A percentile compares a stretch with the other conserved stretches of the same genome.
Conservation (phyloP, 2,797 vertebrate genomes). For the Peromyscus eremicus region DNA sequence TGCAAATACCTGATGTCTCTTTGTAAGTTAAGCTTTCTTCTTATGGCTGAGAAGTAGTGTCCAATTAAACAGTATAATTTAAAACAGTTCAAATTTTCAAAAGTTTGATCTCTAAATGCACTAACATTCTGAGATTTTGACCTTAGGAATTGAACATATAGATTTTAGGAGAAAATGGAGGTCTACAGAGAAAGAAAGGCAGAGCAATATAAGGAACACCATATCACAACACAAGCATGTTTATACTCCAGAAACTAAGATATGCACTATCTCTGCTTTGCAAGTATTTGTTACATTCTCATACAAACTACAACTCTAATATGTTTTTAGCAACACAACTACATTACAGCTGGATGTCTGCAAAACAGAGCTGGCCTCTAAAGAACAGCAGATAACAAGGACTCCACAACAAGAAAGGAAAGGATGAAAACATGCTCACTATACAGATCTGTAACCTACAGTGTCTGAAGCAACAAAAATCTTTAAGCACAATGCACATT, state of each 20-base stretch:
- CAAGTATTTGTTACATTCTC: background rate
- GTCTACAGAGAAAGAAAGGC: background rate
- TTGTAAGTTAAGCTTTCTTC: background rate
- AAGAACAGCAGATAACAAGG: background rate
- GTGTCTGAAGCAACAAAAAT: background rate
- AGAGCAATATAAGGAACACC: background rate
- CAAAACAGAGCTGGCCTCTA: background rate
- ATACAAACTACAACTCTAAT: background rate
- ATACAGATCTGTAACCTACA: background rate
- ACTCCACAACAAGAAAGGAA: background rate
- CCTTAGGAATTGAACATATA: background rate
- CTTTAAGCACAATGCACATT: background rate
- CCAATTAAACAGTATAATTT: background rate
- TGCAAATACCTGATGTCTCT: background rate
- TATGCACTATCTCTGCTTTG: too few relatives aligned
- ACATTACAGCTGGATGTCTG: background rate
- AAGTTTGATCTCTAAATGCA: background rate
- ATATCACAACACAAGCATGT: background rate
- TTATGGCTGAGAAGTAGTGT: background rate
- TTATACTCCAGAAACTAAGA: background rate
- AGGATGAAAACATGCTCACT: background rate
- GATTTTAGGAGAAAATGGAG: background rate
- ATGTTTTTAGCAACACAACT: background rate
- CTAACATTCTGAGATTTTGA: background rate
- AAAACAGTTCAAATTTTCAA: background rate